A percentile compares a stretch with the other conserved stretches of the same genome.
Evolutionary conservation across 2,888 invertebrate species (phyloP).

Genomic region (Eucera pruinosa): DNA sequence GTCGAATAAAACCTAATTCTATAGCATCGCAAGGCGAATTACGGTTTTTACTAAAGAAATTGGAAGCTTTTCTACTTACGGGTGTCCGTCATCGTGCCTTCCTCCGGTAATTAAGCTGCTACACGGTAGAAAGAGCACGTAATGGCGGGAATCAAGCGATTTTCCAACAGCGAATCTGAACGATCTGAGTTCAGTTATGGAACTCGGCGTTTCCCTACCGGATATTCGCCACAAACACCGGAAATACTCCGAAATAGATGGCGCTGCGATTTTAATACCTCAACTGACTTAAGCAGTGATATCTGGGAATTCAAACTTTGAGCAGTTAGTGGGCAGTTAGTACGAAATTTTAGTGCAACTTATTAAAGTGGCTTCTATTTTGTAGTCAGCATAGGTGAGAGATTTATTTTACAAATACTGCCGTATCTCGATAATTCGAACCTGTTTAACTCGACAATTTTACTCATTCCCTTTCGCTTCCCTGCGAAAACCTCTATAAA

Average conservation of each 20-base stretch:
- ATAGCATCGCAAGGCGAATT: not conserved
- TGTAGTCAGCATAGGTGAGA: too few species aligned
- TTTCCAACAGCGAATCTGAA: conserved; percentile 33
- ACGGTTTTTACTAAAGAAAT: not conserved
- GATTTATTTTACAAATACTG: too few species aligned
- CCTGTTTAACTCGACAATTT: too few species aligned
- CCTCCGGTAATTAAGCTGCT: conserved; percentile 39
- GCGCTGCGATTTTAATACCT: conserved; percentile 11
- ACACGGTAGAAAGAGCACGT: conserved; percentile 68
- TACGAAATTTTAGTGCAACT: not conserved
- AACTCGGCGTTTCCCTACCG: conserved; percentile 41
- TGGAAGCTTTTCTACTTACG: conserved; percentile 76
- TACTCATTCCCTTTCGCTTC: too few species aligned
- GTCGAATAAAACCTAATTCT: conserved; percentile 2
- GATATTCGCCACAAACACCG: conserved; percentile 40
- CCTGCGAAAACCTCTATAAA: too few species aligned
- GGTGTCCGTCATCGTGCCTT: conserved; percentile 79
- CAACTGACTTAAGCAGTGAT: conserved; percentile 30
- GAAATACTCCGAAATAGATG: conserved; percentile 32
- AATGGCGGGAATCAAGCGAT: conserved; percentile 76
- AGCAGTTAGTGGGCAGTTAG: not conserved
- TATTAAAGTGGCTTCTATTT: too few species aligned
- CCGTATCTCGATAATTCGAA: too few species aligned
- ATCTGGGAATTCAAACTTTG: conserved; percentile 1
- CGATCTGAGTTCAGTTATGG: conserved; percentile 20